phyloP scores from a whole-genome alignment of 2,113 vertebrate genomes.

The Limnothrissa miodon region DNA sequence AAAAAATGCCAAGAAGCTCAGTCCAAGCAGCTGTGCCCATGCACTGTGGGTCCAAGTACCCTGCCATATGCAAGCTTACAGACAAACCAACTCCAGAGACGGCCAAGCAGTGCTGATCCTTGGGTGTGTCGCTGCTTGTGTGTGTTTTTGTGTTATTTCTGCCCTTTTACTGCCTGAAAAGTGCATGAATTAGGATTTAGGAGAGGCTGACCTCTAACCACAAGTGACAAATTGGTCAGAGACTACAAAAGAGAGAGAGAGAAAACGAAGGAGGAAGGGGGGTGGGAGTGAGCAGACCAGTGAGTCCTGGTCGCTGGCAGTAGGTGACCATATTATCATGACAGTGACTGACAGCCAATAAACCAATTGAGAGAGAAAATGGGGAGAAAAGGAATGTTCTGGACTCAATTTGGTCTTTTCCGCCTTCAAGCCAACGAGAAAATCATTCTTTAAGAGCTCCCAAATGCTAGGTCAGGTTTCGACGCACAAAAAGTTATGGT shows the following conservation, averaged over 20 bases:
- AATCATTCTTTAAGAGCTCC: neutral
- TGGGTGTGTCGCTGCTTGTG: slow-evolving; percentile 37
- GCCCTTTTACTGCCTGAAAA: slow-evolving; percentile 22
- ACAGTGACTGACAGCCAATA: slow-evolving; percentile 19
- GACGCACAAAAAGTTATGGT: neutral
- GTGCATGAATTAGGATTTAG: slow-evolving; percentile 3
- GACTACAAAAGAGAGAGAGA: neutral
- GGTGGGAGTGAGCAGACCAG: neutral
- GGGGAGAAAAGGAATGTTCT: slow-evolving; percentile 10
- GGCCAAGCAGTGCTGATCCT: slow-evolving; percentile 46
- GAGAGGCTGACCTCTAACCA: slow-evolving; percentile 7
- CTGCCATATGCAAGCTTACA: slow-evolving; percentile 61
- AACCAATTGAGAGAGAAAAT: slow-evolving; percentile 19
- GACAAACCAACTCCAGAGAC: slow-evolving; percentile 52
- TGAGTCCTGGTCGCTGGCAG: slow-evolving; percentile 4
- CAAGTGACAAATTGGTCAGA: slow-evolving; percentile 11
- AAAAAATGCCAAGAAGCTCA: slow-evolving; percentile 68
- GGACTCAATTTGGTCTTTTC: slow-evolving; percentile 7
- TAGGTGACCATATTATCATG: neutral
- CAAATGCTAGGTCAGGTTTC: slow-evolving; percentile 10
- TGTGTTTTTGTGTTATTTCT: slow-evolving; percentile 33
- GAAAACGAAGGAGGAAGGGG: neutral
- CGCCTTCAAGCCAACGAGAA: slow-evolving; percentile 12
- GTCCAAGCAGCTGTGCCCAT: slow-evolving; percentile 74
- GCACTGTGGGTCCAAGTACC: slow-evolving; percentile 59